Conservation (phyloP, 1,140 invertebrate genomes). For the Panagrolaimus sp. region DNA sequence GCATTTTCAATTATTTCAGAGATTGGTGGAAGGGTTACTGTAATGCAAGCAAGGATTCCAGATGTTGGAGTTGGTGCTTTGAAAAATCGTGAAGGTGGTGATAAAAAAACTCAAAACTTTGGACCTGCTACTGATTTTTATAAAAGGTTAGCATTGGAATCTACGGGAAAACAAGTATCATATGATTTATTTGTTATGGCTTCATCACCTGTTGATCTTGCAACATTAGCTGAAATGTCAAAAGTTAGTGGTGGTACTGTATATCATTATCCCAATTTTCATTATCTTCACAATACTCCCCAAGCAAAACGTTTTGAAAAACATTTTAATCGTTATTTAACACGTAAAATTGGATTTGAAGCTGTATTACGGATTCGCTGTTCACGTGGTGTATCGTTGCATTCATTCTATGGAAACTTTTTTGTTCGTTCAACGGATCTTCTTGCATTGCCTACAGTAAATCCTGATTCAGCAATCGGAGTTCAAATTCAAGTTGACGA, state of each 20-base stretch:
- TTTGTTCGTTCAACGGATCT: constrained; percentile 96
- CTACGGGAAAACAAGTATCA: constrained; percentile 87
- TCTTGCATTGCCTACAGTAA: constrained; percentile 89
- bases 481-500: constrained; percentile 96
- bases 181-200: constrained; percentile 91
- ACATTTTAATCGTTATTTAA: constrained; percentile 79
- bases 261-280: constrained; percentile 84
- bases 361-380: constrained; percentile 95
- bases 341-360: constrained; percentile 95
- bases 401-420: constrained; percentile 98
- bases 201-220: constrained; percentile 84
- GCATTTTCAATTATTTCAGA: constrained; percentile 81
- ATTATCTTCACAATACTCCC: constrained; percentile 66
- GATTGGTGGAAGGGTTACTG: constrained; percentile 87
- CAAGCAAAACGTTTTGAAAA: constrained; percentile 71
- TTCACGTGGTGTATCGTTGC: constrained; percentile 74
- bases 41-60: constrained; percentile 84
- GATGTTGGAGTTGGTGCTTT: constrained; percentile 81
- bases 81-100: constrained; percentile 62
- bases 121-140: constrained; percentile 96
- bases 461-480: constrained; percentile 92
- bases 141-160: constrained; percentile 89
- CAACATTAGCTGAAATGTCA: constrained; percentile 72
- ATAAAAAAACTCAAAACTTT: constrained; percentile 58
- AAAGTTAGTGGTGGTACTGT: constrained; percentile 91